Percentiles rank a stretch among this genome's conserved stretches.
These are phyloP conservation scores for Eucidaris tribuloides DNA, from an alignment of 35 echinoderm and acorn worm genomes.

Conservation along the genomic window DNA sequence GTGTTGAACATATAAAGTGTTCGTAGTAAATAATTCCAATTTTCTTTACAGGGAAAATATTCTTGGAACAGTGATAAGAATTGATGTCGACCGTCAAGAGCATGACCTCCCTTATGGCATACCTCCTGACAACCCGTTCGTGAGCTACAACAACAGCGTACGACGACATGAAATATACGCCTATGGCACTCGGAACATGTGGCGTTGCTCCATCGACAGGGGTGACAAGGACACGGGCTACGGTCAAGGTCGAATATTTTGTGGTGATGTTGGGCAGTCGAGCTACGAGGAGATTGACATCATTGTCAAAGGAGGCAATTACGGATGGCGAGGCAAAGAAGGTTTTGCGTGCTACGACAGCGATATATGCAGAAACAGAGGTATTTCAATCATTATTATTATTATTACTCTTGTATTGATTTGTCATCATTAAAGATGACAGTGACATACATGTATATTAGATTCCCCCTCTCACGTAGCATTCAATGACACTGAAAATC, in stretches of 20 bases:
- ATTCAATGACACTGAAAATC: too few relatives aligned
- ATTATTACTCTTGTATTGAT: too few relatives aligned
- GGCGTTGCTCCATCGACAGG: conserved; percentile 63
- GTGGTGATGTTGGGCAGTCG: conserved; percentile 41
- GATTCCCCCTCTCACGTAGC: too few relatives aligned
- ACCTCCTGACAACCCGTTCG: conserved; percentile 69
- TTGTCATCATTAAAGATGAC: too few relatives aligned
- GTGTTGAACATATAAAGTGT: too few relatives aligned
- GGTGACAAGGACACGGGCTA: conserved; percentile 56
- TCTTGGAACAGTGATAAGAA: conserved; percentile 60
- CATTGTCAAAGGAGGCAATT: conserved; percentile 14
- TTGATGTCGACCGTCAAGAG: conserved; percentile 56
- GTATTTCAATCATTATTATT: too few relatives aligned
- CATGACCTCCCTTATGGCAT: conserved; percentile 44
- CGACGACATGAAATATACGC: conserved; percentile 63
- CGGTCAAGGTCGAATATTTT: conserved; percentile 62
- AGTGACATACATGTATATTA: too few relatives aligned
- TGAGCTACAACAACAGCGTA: background rate
- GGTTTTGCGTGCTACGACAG: conserved; percentile 15
- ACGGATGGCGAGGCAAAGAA: conserved; percentile 31
- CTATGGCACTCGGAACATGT: conserved; percentile 75
- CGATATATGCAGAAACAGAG: conserved; percentile 16
- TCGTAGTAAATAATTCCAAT: too few relatives aligned
- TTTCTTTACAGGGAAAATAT: conserved; percentile 37
- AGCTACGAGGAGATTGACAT: conserved; percentile 14